Base-by-base conservation (phyloP, 2,113 vertebrate genomes). In the Entomyzon cyanotis region DNA sequence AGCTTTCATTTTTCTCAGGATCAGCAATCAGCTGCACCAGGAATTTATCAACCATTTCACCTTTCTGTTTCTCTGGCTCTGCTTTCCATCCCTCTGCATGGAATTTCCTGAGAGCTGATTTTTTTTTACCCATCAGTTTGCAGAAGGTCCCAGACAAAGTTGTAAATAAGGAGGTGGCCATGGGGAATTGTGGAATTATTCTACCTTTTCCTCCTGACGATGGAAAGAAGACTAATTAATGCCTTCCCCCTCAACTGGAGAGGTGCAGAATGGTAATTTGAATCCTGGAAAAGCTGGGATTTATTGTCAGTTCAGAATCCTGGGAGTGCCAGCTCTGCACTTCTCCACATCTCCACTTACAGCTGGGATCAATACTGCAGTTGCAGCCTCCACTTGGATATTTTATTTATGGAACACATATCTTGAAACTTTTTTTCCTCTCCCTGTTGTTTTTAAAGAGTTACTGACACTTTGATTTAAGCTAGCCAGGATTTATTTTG, bases 351-450 rank as follows among this genome's bases (percentile, higher is more conserved):
- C 95, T 89, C 90, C 70, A 3, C 92, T 94, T 90, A 77, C 92
- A 95, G 10, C 89, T 95, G 96, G 91, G 96, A 97, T 97, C 96
- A 94, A 96, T 92, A 93, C 81, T 58, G 71, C 58, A 55, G 63
- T 85, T 42, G 52, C 93, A 74, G 81, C 52, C 83, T 93, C 75
- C 78, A 59, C 92, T 86, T 92, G 85, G 69, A 52, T 79, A 33
- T 86, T 97, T 97, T 96, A 96, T 97, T 97, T 96, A 96, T 94
- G 84, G 58, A n/a, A 42, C 84, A 64, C 28, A 7, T 84, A 80
- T 91, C 92, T 94, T 83, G 89, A 92, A 95, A 87, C 70, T 47
- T 71, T 89, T 55, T 82, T 78, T 85, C 10, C 81, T 65, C 33
- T 1, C 22, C 8, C 39, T 69, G 71, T 91, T 91, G 67, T 94